phyloP scores from a whole-genome alignment of 2,888 invertebrate species.

The Nezara viridula region DNA sequence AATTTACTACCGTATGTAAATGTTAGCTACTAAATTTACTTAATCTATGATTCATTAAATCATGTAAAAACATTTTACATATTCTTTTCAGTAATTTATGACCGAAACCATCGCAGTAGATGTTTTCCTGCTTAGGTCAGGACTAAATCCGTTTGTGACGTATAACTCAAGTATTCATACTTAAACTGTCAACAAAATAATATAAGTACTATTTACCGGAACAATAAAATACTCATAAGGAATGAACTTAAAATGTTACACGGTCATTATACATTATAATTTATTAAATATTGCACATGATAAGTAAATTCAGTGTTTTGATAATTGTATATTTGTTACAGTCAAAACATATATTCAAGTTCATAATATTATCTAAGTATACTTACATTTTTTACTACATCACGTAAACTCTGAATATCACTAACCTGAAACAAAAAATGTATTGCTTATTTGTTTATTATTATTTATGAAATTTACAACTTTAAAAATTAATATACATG shows the following conservation, averaged over 20 bases:
- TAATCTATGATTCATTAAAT: not conserved
- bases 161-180: not conserved
- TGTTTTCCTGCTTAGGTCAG: not conserved
- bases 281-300: no score
- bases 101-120: not conserved
- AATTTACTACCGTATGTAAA: no score
- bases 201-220: not conserved
- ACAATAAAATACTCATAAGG: not conserved
- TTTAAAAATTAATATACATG: no score
- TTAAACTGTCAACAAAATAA: not conserved
- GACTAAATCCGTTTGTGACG: not conserved
- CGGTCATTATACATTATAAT: no score
- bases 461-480: no score
- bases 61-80: not conserved
- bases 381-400: not conserved
- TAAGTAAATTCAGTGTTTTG: no score
- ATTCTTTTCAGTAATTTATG: not conserved
- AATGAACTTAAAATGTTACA: no score
- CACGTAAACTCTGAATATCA: not conserved
- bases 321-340: no score
- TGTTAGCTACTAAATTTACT: no score
- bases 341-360: no score
- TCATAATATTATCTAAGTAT: not conserved
- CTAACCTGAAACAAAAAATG: constrained; percentile 14
- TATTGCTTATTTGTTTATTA: no score